Conservation (phyloP, 1,140 invertebrate genomes). For the Portunus trituberculatus region DNA sequence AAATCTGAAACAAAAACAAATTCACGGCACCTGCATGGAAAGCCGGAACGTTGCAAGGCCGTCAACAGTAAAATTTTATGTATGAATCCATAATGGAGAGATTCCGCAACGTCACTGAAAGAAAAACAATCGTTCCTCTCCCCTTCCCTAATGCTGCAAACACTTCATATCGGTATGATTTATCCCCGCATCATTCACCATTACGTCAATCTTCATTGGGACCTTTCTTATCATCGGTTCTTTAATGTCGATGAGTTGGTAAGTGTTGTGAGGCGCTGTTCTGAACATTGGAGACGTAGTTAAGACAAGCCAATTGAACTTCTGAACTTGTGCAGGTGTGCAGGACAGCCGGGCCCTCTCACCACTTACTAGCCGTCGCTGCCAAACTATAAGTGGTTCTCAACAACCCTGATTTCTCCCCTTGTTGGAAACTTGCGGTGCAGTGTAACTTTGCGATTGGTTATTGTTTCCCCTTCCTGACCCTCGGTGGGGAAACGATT, state of each 20-base stretch:
- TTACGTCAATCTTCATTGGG: too few relatives aligned
- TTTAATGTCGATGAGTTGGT: not conserved
- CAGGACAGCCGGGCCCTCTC: not conserved
- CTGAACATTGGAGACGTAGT: not conserved
- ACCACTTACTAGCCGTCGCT: not conserved
- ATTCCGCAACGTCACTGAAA: too few relatives aligned
- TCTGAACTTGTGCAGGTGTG: conserved; percentile 27
- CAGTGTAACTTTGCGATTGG: not conserved
- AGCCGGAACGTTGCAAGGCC: too few relatives aligned
- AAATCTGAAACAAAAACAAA: too few relatives aligned
- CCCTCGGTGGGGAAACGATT: not conserved
- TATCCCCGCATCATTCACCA: too few relatives aligned
- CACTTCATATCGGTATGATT: too few relatives aligned
- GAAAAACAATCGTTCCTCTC: too few relatives aligned
- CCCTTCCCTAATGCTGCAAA: too few relatives aligned
- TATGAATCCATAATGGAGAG: too few relatives aligned
- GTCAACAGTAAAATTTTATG: too few relatives aligned
- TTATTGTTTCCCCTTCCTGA: conserved; percentile 21
- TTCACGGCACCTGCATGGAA: too few relatives aligned
- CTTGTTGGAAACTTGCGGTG: conserved; percentile 18
- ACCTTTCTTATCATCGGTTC: not conserved
- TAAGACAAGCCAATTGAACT: conserved; percentile 1
- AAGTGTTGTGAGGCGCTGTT: not conserved
- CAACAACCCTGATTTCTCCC: conserved; percentile 8
- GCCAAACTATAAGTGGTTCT: conserved; percentile 2